Percentiles rank a stretch among this genome's conserved stretches.
These are phyloP conservation scores for Acromyrmex echinatior DNA, from an alignment of 1,140 invertebrate species.

Conservation along the genomic window DNA sequence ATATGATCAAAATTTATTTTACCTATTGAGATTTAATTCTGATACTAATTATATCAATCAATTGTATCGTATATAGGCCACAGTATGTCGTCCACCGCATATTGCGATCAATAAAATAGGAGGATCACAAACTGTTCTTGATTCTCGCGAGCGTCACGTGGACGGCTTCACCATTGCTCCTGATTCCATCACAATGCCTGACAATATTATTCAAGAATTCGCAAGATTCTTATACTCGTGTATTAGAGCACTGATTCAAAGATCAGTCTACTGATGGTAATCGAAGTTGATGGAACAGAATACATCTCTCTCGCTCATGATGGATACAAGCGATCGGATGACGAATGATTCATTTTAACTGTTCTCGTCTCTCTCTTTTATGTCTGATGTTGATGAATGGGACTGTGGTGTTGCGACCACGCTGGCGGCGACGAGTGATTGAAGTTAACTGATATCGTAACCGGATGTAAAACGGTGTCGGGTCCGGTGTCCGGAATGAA, in stretches of 20 bases:
- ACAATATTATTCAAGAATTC: slow-evolving; percentile 1
- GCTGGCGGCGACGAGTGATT: slow-evolving; percentile 79
- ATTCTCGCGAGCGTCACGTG: background rate
- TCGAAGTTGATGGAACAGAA: background rate
- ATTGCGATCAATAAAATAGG: slow-evolving; percentile 29
- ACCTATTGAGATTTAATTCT: slow-evolving; percentile 3
- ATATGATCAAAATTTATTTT: background rate
- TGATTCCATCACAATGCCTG: background rate
- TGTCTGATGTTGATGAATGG: slow-evolving; percentile 77
- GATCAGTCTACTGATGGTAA: background rate
- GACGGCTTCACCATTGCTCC: background rate
- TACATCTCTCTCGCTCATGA: background rate
- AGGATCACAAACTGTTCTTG: background rate
- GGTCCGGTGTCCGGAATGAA: slow-evolving; percentile 87
- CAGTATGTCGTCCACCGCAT: background rate
- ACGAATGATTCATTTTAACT: background rate
- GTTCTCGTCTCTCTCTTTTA: slow-evolving; percentile 30
- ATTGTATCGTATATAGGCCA: slow-evolving; percentile 34
- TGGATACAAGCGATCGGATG: slow-evolving; percentile 15
- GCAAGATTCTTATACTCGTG: background rate
- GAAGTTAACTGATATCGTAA: slow-evolving; percentile 96
- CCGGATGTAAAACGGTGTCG: slow-evolving; percentile 93
- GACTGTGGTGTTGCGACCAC: slow-evolving; percentile 82
- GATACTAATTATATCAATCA: background rate
- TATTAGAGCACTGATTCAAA: background rate